Percentiles rank a stretch among this genome's conserved stretches.
These are phyloP conservation scores for Apodemus speciosus DNA, from an alignment of 2,113 vertebrate species.

Conservation along the genomic window DNA sequence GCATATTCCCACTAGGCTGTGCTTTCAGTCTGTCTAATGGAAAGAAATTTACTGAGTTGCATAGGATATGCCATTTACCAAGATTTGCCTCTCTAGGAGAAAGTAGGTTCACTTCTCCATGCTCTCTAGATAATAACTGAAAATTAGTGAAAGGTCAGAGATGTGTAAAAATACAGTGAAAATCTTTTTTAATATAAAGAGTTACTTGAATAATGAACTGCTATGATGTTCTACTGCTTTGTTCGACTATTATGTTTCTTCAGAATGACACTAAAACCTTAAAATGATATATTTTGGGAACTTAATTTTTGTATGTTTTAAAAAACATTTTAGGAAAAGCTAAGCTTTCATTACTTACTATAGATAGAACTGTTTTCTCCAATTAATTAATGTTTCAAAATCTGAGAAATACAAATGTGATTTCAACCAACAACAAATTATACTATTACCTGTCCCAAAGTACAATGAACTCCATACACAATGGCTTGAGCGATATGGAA, in stretches of 20 bases:
- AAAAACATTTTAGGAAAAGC: background rate
- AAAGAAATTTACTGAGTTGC: constrained; percentile 49
- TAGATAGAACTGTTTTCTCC: background rate
- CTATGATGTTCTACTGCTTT: background rate
- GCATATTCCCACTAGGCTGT: constrained; percentile 21
- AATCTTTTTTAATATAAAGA: background rate
- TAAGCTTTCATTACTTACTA: background rate
- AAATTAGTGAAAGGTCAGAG: constrained; percentile 54
- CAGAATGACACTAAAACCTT: background rate
- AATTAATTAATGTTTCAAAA: constrained; percentile 42
- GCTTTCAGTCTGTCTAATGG: constrained; percentile 30
- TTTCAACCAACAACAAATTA: background rate
- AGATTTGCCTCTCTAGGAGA: constrained; percentile 13
- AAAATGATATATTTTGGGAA: background rate
- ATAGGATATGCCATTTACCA: constrained; percentile 47
- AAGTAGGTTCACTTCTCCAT: background rate
- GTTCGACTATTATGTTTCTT: background rate
- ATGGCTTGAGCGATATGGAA: background rate
- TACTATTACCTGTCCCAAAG: background rate
- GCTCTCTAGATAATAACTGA: constrained; percentile 32
- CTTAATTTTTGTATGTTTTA: background rate
- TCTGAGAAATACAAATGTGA: background rate
- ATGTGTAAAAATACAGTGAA: constrained; percentile 52
- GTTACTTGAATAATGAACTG: constrained; percentile 32
- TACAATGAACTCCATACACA: background rate